Base-by-base conservation (phyloP, 1,140 invertebrate genomes). In the Hylyphantes graminicola region DNA sequence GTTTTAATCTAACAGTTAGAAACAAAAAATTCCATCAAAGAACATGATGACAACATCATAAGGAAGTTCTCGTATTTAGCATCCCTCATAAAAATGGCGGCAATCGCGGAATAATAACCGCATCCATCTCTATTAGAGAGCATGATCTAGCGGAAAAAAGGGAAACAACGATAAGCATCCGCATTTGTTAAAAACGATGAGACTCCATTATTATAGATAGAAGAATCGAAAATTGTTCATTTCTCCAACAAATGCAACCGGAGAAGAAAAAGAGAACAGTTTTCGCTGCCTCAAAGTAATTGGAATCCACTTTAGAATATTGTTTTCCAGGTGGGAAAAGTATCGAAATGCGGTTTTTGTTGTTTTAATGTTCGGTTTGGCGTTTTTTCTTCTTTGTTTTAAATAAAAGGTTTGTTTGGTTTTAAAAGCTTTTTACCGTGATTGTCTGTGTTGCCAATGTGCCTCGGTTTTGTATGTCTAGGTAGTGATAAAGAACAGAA, bases 271-370 rank as follows among this genome's bases (percentile, higher is more conserved):
- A 50, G 48, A 65, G 50, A 61, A 83, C 35, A 83, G 75, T 83
- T 83, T 83, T 83, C 80, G 80, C 80, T 59, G 61, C n/a, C 1
- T 9, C 12, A 17, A 67, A 74, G 80, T 83, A 83, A 83, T 83
- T 83, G 80, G 75, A 83, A 74, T 75, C 80, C 68, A 83, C 80
- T 83, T 83, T 73, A 50, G 80, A 55, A 83, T 83, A 83, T 83
- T 83, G 80, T 75, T 83, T 75, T 54, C 35, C 72, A 83, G 80
- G 80, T 83, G 72, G 75, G 68, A 67, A 83, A 35, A 83, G 55
- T 65, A 83, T 59, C 72, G 64, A n/a, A 55, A 15, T 8, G 13
- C 53, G 59, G 75, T 75, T 48, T 35, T 35, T 51, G 75, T 83
- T 83, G 80, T 61, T 51, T 53, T 61, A 74, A 19, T 57, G 57